Percentiles rank a stretch among this genome's conserved stretches.
Conservation (phyloP, 2,797 vertebrate species). For the Chloroceryle inda region DNA sequence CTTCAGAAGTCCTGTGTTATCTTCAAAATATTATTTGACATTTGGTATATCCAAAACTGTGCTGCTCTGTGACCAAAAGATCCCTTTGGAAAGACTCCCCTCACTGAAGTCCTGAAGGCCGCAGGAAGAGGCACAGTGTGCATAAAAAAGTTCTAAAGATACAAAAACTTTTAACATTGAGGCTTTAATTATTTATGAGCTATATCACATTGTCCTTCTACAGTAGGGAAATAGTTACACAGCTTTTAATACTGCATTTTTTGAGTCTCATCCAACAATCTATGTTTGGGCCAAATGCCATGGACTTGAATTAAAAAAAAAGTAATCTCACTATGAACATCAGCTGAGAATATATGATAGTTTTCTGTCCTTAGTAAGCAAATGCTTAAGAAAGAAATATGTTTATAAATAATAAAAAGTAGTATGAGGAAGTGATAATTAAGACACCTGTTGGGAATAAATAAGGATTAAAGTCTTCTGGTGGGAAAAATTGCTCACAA, state of each 20-base stretch:
- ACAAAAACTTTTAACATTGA: background rate
- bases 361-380: background rate
- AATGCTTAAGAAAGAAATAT: constrained; percentile 5
- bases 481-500: background rate
- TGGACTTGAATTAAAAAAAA: background rate
- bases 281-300: background rate
- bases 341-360: background rate
- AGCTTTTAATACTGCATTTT: background rate
- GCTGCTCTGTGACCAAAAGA: background rate
- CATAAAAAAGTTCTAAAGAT: background rate
- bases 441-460: background rate
- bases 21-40: background rate
- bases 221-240: background rate
- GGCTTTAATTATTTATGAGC: background rate
- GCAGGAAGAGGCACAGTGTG: background rate
- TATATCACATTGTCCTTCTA: background rate
- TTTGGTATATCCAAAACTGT: background rate
- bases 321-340: background rate
- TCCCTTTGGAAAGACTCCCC: background rate
- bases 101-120: background rate
- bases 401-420: background rate
- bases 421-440: background rate
- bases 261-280: background rate
- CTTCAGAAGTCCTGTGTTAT: background rate
- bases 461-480: background rate